Conservation (phyloP, 2,113 vertebrate species). For the Corythoichthys haematopterus region DNA sequence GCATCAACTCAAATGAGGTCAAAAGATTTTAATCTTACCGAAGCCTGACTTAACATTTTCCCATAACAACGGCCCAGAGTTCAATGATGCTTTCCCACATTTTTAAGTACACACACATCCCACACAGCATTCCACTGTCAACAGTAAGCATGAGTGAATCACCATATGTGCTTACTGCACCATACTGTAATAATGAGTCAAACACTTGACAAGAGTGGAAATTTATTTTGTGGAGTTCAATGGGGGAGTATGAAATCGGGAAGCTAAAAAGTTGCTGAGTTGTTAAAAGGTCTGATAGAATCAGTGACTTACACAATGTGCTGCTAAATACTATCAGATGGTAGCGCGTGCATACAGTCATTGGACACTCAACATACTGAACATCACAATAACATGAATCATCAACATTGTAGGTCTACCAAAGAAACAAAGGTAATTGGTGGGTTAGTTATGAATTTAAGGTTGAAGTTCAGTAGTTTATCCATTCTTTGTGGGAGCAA, state of each 20-base stretch:
- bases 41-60: not conserved
- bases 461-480: not conserved
- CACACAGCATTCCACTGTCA: not conserved
- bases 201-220: not conserved
- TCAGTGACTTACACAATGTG: constrained; percentile 39
- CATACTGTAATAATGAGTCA: constrained; percentile 6
- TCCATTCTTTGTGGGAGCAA: not conserved
- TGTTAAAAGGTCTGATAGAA: not conserved
- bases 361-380: not conserved
- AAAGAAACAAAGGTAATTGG: not conserved
- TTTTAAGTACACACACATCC: not conserved
- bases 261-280: not conserved
- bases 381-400: not conserved
- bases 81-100: not conserved
- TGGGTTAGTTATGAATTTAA: not conserved
- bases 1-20: not conserved
- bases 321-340: constrained; percentile 49
- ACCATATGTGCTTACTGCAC: not conserved
- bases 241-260: not conserved
- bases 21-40: not conserved
- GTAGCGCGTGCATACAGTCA: constrained; percentile 7
- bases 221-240: not conserved
- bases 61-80: not conserved
- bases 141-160: constrained; percentile 3
- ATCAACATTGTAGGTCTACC: not conserved